These are phyloP conservation scores for Sitobion miscanthi DNA, from an alignment of 1,140 invertebrate genomes.

Conservation along the genomic window DNA sequence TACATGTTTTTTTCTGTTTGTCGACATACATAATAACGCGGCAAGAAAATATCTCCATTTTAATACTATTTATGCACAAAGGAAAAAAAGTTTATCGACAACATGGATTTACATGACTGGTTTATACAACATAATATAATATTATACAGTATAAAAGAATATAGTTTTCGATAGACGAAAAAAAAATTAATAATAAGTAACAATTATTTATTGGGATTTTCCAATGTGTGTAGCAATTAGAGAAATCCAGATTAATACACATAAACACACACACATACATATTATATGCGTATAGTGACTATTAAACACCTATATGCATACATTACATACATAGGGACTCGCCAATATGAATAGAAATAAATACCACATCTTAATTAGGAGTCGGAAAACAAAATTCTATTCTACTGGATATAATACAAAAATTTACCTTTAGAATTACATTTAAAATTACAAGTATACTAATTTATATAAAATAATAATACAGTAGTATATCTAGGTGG, in stretches of 20 bases:
- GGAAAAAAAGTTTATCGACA: not conserved
- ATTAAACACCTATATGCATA: conserved; percentile 18
- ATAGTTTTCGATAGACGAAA: not conserved
- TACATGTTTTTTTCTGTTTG: not conserved
- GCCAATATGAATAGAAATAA: conserved; percentile 40
- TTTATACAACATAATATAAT: conserved; percentile 15
- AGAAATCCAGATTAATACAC: not conserved
- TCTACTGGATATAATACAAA: conserved; percentile 53
- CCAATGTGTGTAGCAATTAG: not conserved
- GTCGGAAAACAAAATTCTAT: conserved; percentile 39
- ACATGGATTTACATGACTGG: not conserved
- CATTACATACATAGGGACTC: not conserved
- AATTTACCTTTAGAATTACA: conserved; percentile 9
- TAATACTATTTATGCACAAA: conserved; percentile 11
- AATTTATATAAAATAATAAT: conserved; percentile 54
- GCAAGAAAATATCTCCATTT: conserved; percentile 3
- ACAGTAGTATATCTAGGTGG: conserved; percentile 44
- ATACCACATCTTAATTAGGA: not conserved
- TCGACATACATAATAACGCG: not conserved
- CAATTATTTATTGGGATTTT: not conserved
- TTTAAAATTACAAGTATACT: conserved; percentile 33
- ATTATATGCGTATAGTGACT: not conserved
- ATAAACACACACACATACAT: not conserved
- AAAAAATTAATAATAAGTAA: not conserved
- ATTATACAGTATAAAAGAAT: conserved; percentile 13